These are phyloP conservation scores for Netelia virgata DNA, from an alignment of 2,888 invertebrate species.

Conservation along the genomic window DNA sequence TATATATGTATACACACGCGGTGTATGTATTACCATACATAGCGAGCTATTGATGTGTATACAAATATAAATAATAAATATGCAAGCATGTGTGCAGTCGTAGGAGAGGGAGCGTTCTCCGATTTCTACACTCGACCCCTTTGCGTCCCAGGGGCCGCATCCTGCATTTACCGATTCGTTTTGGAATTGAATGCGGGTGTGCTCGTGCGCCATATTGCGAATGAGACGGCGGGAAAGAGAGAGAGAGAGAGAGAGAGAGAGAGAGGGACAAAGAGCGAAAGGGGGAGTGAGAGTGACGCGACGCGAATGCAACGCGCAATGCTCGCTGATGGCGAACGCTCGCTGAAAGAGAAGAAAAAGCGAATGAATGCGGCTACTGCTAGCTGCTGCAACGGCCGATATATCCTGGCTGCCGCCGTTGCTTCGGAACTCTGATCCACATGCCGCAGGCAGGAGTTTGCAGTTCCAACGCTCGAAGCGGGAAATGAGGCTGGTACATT, in stretches of 20 bases:
- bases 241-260: conserved; percentile 42
- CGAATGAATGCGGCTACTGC: conserved; percentile 40
- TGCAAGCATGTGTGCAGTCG: too few species aligned
- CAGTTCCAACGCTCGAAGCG: conserved; percentile 34
- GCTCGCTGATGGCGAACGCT: conserved; percentile 38
- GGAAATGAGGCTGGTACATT: conserved; percentile 5
- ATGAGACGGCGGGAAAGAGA: conserved; percentile 36
- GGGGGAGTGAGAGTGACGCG: conserved; percentile 57
- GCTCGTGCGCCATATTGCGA: conserved; percentile 60
- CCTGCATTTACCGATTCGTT: conserved; percentile 67
- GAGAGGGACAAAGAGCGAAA: conserved; percentile 29
- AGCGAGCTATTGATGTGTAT: conserved; percentile 16
- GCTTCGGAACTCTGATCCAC: conserved; percentile 16
- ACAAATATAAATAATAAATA: conserved; percentile 19
- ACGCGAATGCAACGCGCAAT: conserved; percentile 51
- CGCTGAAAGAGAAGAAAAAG: conserved; percentile 30
- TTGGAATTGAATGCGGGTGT: conserved; percentile 64
- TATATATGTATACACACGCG: conserved; percentile 15
- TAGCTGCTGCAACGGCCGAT: conserved; percentile 1
- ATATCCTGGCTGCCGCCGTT: background rate
- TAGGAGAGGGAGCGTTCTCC: background rate
- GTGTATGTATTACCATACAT: background rate
- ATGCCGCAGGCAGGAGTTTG: conserved; percentile 26
- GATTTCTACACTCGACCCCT: background rate
- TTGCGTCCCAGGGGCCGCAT: conserved; percentile 44